Base-by-base conservation (phyloP, 2,113 vertebrate genomes). In the Chelonoidis abingdonii region DNA sequence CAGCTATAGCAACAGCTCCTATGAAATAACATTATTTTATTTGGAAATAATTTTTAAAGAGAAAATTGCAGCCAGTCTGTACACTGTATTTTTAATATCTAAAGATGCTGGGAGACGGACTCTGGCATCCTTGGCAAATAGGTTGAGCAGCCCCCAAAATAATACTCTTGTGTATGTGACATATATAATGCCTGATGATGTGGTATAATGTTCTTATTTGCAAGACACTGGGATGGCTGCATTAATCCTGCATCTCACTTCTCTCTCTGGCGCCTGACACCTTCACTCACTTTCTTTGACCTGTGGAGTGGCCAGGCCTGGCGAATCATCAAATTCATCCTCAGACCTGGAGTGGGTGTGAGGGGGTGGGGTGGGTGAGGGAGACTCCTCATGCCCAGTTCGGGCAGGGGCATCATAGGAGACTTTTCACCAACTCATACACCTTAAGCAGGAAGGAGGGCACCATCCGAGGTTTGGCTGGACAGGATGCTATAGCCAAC, bases 281-380 rank as follows among this genome's bases (percentile, higher is more conserved):
- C 92, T 95, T 35, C 17, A 53, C 31, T 87, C 93, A 93, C n/a
- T 92, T 69, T 75, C 88, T 93, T 89, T 91, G 79, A 91, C 69
- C 89, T 89, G 76, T 44, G 44, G 47, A 85, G 12, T 6, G 38
- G 89, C 86, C 87, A 50, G 93, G 75, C 65, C 80, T 85, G 92
- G 92, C 87, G 78, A 5, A 81, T 22, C 38, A 24, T 75, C 72
- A 41, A 11, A 41, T 11, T 75, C 69, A 41, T 41, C 38, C 25
- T 89, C 82, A 29, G 38, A 16, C 6, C 52, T 85, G 35, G 35
- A 69, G 8, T 65, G 62, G 35, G 16, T 65, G 57, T 17, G 29
- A 31, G 29, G 50, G 69, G n/a, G 80, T 79, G 22, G 93, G 8
- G 50, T 89, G 91, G 29, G 38, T 8, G 82, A 91, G 38, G 59